Base-by-base conservation (phyloP, 2,888 invertebrate genomes). In the Scelioninae gen. 1 region DNA sequence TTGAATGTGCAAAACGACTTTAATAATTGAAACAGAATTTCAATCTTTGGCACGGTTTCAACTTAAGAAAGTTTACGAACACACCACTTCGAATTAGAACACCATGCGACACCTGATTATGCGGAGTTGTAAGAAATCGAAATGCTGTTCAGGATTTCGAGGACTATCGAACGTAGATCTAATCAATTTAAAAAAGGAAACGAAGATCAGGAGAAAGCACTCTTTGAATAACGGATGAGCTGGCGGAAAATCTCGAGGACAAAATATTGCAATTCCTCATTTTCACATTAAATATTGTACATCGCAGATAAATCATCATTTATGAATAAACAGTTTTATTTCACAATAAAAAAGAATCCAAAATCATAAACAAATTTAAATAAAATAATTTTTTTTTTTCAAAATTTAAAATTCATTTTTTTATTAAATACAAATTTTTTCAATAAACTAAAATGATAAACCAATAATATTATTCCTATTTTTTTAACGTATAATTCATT, bases 11-110 rank as follows among this genome's bases (percentile, higher is more conserved):
- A 79, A 79, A 74, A 58, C 53, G 79, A 34, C 66, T 66, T 43
- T 53, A 68, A 78, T 71, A 56, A 69, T 65, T 65, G 78, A 23
- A 31, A 58, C 63, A 49, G 56, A 23, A 81, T 75, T 53, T 47
- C 32, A 77, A 74, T 72, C 68, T 60, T 74, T 82, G 82, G 77
- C 78, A 63, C 62, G 51, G 15, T 8, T 74, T 82, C 82, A 82
- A 82, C 16, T 62, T 32, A 74, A 74, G 77, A 82, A 82, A 82
- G 82, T 82, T 71, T 60, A 76, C 76, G 65, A 71, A 53, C 43
- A 56, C 74, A 15, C 9, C 43, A 45, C 68, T 47, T 74, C 56
- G 75, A 81, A 75, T 81, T 75, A 63, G 80, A 81, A 75, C 75
- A 56, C 60, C 63, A 47, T 66, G 77, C 60, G 76, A 77, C 74